These are phyloP conservation scores for Oncorhynchus gorbuscha DNA, from an alignment of 2,113 vertebrate genomes.

Conservation along the genomic window DNA sequence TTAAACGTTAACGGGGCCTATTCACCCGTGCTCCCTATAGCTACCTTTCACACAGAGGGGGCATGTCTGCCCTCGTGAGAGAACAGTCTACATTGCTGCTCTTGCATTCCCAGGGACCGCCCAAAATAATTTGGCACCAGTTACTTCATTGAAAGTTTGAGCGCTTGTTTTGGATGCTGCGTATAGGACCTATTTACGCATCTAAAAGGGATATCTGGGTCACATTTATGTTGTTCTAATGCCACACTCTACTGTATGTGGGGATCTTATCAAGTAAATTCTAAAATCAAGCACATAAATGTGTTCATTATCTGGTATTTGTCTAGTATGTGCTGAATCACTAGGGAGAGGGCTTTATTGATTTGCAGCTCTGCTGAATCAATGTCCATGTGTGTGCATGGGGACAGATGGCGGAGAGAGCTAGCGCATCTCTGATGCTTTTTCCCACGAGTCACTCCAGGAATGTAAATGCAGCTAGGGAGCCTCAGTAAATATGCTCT, in stretches of 20 bases:
- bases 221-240: too few relatives aligned
- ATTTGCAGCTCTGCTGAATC: conserved; percentile 1
- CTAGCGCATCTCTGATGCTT: neutral
- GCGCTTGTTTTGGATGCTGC: neutral
- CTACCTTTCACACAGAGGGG: neutral
- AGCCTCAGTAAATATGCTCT: neutral
- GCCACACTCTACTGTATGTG: too few relatives aligned
- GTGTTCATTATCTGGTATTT: neutral
- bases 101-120: neutral
- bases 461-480: conserved; percentile 63
- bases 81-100: neutral
- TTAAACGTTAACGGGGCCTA: conserved; percentile 28
- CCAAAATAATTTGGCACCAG: neutral
- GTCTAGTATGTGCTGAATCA: neutral
- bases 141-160: neutral
- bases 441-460: conserved; percentile 62
- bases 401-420: conserved; percentile 60
- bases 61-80: conserved; percentile 18
- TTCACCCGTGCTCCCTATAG: neutral
- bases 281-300: neutral
- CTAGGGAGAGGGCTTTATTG: neutral
- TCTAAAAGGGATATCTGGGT: neutral
- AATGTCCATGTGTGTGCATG: conserved; percentile 58
- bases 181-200: neutral
- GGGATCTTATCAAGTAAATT: neutral